Evolutionary conservation across 2,113 vertebrate genomes (phyloP).

Genomic region (Nicator chloris): DNA sequence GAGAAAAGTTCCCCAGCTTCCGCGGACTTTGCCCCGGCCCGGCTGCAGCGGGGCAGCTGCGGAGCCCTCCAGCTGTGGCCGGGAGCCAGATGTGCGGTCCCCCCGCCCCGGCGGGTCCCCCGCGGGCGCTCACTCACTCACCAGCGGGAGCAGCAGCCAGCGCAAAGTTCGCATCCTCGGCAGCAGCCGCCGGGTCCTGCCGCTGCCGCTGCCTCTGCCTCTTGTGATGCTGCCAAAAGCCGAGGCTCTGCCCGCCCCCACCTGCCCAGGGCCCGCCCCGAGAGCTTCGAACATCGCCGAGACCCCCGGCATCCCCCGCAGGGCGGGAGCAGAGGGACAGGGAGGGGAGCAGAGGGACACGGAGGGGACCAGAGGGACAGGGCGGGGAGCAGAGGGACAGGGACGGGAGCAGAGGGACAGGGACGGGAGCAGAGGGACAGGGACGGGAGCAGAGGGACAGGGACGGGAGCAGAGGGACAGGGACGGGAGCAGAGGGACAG

Average conservation of each 20-base stretch:
- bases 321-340: not conserved
- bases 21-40: not conserved
- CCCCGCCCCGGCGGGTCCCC: not conserved
- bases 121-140: conserved; percentile 37
- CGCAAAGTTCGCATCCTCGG: conserved; percentile 42
- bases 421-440: no score
- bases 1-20: not conserved
- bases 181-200: not conserved
- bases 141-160: conserved; percentile 33
- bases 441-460: no score
- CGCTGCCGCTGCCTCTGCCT: not conserved
- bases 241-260: not conserved
- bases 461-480: no score
- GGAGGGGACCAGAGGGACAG: no score
- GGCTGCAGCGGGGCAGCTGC: not conserved
- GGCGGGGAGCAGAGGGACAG: no score
- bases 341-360: not conserved
- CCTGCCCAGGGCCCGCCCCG: conserved; percentile 35
- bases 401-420: not conserved
- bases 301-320: rapidly evolving
- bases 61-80: not conserved
- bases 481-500: no score
- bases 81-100: not conserved
- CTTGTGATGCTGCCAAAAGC: not conserved
- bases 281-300: not conserved